phyloP scores from a whole-genome alignment of 92 coral and sea anemone species.

The Paragorgia papillata region DNA sequence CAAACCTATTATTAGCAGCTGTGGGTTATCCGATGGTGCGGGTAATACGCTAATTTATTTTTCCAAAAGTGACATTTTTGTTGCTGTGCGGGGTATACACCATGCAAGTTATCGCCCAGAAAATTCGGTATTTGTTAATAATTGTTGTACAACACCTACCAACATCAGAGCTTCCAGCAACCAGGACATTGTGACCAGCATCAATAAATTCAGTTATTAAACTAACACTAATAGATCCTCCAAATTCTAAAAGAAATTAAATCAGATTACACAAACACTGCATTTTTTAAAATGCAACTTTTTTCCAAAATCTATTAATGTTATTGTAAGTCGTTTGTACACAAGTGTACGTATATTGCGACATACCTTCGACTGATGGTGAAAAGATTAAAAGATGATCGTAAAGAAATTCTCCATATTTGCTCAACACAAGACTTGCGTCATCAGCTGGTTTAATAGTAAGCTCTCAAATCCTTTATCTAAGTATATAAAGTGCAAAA shows the following conservation, averaged over 20 bases:
- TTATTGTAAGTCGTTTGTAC: too few relatives aligned
- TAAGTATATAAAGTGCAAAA: conserved; percentile 30
- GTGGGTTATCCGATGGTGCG: too few relatives aligned
- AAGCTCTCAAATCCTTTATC: conserved; percentile 89
- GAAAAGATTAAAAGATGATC: conserved; percentile 86
- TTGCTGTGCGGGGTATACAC: too few relatives aligned
- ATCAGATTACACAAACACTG: too few relatives aligned
- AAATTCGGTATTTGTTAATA: too few relatives aligned
- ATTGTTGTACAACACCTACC: conserved; percentile 55
- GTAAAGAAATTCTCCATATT: conserved; percentile 96
- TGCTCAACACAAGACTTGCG: conserved; percentile 87
- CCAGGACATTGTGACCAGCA: conserved; percentile 96
- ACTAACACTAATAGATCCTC: conserved; percentile 91
- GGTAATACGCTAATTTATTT: too few relatives aligned
- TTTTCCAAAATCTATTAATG: too few relatives aligned
- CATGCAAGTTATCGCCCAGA: too few relatives aligned
- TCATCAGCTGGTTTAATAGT: conserved; percentile 91
- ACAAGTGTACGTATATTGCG: too few relatives aligned
- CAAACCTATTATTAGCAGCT: too few relatives aligned
- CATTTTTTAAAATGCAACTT: neutral
- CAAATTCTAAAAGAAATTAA: conserved; percentile 70
- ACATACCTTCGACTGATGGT: conserved; percentile 95
- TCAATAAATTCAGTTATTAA: conserved; percentile 96
- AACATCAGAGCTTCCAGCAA: conserved; percentile 90
- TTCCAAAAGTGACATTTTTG: too few relatives aligned